phyloP scores from a whole-genome alignment of 2,888 invertebrate species.

The Nomada flava region DNA sequence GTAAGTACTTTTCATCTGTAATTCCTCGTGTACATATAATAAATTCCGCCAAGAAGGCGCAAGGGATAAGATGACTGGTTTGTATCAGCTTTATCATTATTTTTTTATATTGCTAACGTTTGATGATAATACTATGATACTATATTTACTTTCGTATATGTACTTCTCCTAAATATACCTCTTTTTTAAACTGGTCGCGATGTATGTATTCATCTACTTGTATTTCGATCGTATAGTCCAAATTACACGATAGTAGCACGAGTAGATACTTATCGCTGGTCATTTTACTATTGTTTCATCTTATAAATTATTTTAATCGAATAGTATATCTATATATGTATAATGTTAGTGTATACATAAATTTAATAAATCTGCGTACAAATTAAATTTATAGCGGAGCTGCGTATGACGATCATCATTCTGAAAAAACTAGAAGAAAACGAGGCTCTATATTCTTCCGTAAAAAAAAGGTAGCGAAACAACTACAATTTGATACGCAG shows the following conservation, averaged over 20 bases:
- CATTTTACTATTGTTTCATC: slow-evolving; percentile 11
- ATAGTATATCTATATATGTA: not conserved
- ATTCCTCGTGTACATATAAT: slow-evolving; percentile 44
- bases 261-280: slow-evolving; percentile 42
- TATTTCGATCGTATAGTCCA: slow-evolving; percentile 27
- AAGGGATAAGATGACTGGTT: slow-evolving; percentile 66
- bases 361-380: not conserved
- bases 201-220: slow-evolving; percentile 33
- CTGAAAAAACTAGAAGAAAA: slow-evolving; percentile 92
- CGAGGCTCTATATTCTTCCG: slow-evolving; percentile 95
- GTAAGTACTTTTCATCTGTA: slow-evolving; percentile 82
- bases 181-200: slow-evolving; percentile 30
- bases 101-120: slow-evolving; percentile 16
- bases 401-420: slow-evolving; percentile 88
- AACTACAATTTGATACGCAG: not conserved
- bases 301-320: not conserved
- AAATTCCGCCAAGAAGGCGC: slow-evolving; percentile 53
- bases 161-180: slow-evolving; percentile 14
- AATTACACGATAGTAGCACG: slow-evolving; percentile 41
- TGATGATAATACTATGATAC: slow-evolving; percentile 16
- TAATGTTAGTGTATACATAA: not conserved
- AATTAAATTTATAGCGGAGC: slow-evolving; percentile 73
- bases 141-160: slow-evolving; percentile 34
- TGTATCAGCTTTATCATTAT: slow-evolving; percentile 55
- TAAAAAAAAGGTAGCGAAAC: slow-evolving; percentile 91